Evolutionary conservation across 2,888 invertebrate species (phyloP).

Genomic region (Phalera bucephala): DNA sequence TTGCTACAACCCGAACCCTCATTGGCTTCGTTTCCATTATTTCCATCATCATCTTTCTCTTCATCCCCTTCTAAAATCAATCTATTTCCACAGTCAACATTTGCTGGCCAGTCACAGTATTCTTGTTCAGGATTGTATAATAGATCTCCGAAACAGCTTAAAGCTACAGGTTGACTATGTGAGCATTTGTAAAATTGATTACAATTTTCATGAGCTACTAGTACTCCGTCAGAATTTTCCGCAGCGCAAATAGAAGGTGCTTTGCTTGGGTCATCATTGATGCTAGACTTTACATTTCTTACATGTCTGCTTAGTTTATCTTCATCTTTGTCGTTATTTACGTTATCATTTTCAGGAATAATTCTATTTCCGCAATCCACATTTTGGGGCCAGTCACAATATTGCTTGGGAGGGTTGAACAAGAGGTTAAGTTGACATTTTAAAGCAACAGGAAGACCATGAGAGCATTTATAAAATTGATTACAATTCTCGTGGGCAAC

Average conservation of each 20-base stretch:
- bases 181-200: constrained; percentile 6
- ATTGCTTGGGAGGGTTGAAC: constrained; percentile 19
- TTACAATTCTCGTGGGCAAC: constrained; percentile 31
- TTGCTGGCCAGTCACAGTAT: constrained; percentile 6
- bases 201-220: constrained; percentile 4
- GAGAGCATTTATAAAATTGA: constrained; percentile 24
- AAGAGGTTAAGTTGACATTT: constrained; percentile 17
- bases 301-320: background rate
- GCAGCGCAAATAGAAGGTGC: constrained; percentile 11
- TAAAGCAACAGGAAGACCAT: constrained; percentile 15
- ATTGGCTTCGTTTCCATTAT: background rate
- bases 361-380: constrained; percentile 14
- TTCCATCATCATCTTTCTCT: background rate
- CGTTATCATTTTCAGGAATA: constrained; percentile 3
- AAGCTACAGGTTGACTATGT: background rate
- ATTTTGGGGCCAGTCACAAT: constrained; percentile 8
- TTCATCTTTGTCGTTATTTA: background rate
- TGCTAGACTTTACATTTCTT: no score
- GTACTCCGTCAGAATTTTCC: constrained; percentile 1
- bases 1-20: background rate
- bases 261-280: constrained; percentile 14
- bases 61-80: background rate
- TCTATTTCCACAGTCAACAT: constrained; percentile 6
- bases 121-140: constrained; percentile 1
- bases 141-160: constrained; percentile 1